Conservation (phyloP, 2,113 vertebrate genomes). For the Eubucco bourcierii region DNA sequence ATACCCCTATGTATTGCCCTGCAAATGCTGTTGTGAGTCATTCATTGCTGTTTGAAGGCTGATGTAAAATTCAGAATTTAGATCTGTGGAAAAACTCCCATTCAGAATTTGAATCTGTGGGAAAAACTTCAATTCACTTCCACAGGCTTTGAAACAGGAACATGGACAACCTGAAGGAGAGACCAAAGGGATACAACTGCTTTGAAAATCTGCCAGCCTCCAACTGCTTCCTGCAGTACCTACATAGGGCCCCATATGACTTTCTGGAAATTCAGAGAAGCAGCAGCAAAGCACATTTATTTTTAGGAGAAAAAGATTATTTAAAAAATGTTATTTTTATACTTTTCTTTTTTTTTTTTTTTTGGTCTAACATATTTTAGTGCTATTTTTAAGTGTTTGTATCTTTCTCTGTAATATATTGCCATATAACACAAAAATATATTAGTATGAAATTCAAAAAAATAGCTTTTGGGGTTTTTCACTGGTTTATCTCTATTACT, state of each 20-base stretch:
- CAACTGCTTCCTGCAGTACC: neutral
- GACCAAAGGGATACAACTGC: neutral
- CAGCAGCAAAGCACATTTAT: neutral
- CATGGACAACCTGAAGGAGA: neutral
- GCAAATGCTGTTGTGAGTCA: neutral
- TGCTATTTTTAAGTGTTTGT: constrained; percentile 7
- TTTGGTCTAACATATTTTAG: constrained; percentile 2
- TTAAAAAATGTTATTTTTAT: neutral
- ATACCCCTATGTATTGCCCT: neutral
- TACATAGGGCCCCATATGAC: neutral
- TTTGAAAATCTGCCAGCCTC: neutral
- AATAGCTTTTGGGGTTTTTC: constrained; percentile 6
- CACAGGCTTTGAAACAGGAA: neutral
- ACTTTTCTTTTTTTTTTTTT: neutral
- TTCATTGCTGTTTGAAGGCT: neutral
- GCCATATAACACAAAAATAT: neutral
- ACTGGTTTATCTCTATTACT: neutral
- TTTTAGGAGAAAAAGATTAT: neutral
- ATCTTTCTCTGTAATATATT: neutral
- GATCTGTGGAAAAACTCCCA: too few relatives aligned
- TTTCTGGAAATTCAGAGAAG: constrained; percentile 8
- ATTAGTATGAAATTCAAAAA: neutral
- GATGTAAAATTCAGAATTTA: neutral
- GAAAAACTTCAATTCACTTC: neutral
- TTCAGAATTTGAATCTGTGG: too few relatives aligned